These are phyloP conservation scores for Cariama cristata DNA, from an alignment of 2,113 vertebrate genomes.

Conservation along the genomic window DNA sequence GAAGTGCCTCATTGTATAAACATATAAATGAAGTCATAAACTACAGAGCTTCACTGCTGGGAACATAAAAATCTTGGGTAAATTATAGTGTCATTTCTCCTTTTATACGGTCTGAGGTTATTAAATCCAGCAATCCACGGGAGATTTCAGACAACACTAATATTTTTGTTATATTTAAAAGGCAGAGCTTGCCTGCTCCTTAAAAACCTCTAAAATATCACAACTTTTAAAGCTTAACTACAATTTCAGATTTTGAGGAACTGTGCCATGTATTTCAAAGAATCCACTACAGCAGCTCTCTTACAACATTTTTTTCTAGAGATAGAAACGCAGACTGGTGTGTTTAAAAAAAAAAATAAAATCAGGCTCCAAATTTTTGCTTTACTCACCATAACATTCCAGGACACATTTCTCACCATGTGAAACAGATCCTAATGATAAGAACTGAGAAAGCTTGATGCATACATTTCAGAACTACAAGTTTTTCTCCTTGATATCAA, in stretches of 20 bases:
- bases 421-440: background rate
- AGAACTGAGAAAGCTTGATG: background rate
- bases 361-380: background rate
- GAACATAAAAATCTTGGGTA: slow-evolving; percentile 5
- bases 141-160: background rate
- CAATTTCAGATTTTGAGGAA: background rate
- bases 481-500: background rate
- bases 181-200: background rate
- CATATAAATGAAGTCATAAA: slow-evolving; percentile 2
- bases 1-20: background rate
- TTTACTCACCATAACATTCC: background rate
- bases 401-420: background rate
- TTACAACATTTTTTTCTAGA: background rate
- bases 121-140: background rate
- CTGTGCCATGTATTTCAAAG: background rate
- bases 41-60: background rate
- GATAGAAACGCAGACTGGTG: rapidly evolving
- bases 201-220: background rate
- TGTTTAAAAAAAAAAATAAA: background rate
- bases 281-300: background rate
- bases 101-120: background rate
- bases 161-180: slow-evolving; percentile 7
- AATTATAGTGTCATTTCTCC: slow-evolving; percentile 1
- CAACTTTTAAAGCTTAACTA: background rate
- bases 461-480: background rate